Conservation (phyloP, 1,140 invertebrate species). For the Cecropterus lyciades region DNA sequence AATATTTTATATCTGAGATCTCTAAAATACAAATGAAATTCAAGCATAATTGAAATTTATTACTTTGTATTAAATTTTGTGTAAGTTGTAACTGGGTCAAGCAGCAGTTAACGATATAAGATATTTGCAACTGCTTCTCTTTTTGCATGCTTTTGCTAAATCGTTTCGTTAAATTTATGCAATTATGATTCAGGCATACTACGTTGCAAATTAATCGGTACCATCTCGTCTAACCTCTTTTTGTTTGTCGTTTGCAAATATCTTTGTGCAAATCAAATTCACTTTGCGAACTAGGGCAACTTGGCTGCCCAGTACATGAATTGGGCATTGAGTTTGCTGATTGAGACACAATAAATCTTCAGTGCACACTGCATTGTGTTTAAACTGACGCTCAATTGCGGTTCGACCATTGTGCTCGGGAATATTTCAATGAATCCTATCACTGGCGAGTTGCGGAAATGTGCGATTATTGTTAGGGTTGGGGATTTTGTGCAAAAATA, state of each 20-base stretch:
- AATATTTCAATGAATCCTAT: slow-evolving; percentile 34
- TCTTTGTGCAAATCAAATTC: slow-evolving; percentile 5
- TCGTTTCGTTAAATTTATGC: too few relatives aligned
- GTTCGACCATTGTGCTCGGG: slow-evolving; percentile 25
- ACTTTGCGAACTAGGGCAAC: slow-evolving; percentile 11
- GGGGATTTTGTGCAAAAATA: slow-evolving; percentile 6
- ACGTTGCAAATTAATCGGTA: background rate
- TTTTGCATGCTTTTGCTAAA: too few relatives aligned
- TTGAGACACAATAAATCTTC: slow-evolving; percentile 33
- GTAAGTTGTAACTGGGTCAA: too few relatives aligned
- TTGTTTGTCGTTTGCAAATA: background rate
- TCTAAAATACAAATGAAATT: too few relatives aligned
- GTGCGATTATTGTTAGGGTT: slow-evolving; percentile 27
- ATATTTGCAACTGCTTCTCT: too few relatives aligned
- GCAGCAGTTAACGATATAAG: too few relatives aligned
- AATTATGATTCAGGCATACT: background rate
- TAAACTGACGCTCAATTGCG: slow-evolving; percentile 34
- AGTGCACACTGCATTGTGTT: slow-evolving; percentile 29
- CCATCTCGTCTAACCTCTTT: background rate
- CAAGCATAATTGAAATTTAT: too few relatives aligned
- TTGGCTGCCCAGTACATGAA: slow-evolving; percentile 12
- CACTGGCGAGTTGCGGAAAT: slow-evolving; percentile 28
- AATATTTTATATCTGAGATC: background rate
- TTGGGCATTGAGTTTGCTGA: slow-evolving; percentile 25
- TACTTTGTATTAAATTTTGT: too few relatives aligned